Evolutionary conservation across 2,797 vertebrate species (phyloP), one percentile per base, ranked within the genome.

Genomic region (Fistularia commersonii): DNA sequence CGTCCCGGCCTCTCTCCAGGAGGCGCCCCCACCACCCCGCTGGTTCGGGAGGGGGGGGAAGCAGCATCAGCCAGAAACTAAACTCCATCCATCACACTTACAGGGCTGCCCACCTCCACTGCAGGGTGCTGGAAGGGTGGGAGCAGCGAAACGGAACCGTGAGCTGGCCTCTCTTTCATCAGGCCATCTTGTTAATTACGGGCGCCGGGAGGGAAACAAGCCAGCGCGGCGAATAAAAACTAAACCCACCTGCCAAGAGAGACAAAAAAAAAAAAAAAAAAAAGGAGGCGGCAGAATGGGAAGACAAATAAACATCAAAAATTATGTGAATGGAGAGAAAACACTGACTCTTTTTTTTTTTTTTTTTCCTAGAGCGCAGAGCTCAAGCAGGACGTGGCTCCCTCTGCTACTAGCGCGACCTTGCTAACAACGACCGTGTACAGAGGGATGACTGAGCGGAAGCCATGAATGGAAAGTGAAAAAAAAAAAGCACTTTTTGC

Each of bases 31-130:
- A 23, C 4, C 4, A 2, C 23, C 83, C n/a, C 47, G 39, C 47
- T 61, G 67, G 70, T 61, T 66, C 66, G 74, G 60, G 63, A 65
- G 75, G 47, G 57, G 60, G 79, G 72, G 73, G 49, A 71, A 63
- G 77, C 68, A 51, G 61, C 75, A 75, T 69, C 72, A 57, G 72
- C 64, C 72, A 69, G 75, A 72, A 74, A 77, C 80, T 69, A 83
- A 85, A 87, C 79, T 82, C 74, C 80, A 90, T 91, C 88, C 76
- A 89, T 92, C 88, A 88, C 84, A 88, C 85, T 91, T 90, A 88
- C 85, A 82, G 80, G 80, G 71, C 76, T 69, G 61, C 80, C 75
- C 78, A 78, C 79, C 75, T 80, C 56, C 66, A 81, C 65, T 76
- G 50, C 49, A 57, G 38, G 72, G 81, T 86, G 78, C 81, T 32